Conservation (phyloP, 2,797 vertebrate species). For the Botia kubotai region DNA sequence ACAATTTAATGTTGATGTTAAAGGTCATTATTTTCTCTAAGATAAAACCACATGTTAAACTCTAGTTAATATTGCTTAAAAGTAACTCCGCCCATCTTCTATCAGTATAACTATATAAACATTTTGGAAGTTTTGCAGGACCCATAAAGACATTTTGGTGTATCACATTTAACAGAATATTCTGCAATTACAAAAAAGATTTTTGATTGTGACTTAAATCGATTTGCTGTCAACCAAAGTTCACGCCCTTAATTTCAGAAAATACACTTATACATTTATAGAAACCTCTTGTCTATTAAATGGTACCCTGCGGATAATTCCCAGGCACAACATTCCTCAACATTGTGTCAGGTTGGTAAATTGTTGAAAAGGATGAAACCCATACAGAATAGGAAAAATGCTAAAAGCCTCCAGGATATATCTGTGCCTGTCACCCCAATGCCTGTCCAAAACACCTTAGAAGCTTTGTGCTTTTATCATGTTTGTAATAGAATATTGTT, state of each 20-base stretch:
- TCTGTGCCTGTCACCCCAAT: constrained; percentile 15
- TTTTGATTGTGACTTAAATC: neutral
- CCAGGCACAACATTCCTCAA: constrained; percentile 41
- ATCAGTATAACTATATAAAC: too few species aligned
- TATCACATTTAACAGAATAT: neutral
- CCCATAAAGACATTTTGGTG: neutral
- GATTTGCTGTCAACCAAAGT: neutral
- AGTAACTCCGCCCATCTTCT: too few species aligned
- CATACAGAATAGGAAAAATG: constrained; percentile 16
- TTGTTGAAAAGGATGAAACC: constrained; percentile 22
- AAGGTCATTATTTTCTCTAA: too few species aligned
- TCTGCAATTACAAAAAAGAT: neutral
- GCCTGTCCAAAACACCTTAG: neutral
- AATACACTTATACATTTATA: too few species aligned
- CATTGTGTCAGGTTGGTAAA: constrained; percentile 49
- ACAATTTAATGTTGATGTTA: too few species aligned
- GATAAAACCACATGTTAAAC: too few species aligned
- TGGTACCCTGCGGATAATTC: constrained; percentile 8
- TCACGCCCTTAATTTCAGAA: neutral
- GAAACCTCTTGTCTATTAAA: neutral
- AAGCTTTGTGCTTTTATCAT: neutral
- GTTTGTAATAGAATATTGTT: neutral
- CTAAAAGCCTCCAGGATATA: constrained; percentile 31
- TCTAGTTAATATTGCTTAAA: too few species aligned
- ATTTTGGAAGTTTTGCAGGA: neutral